Percentiles rank a stretch among this genome's conserved stretches.
These are phyloP conservation scores for Oreohelix idahoensis DNA, from an alignment of 1,140 invertebrate species.

Conservation along the genomic window DNA sequence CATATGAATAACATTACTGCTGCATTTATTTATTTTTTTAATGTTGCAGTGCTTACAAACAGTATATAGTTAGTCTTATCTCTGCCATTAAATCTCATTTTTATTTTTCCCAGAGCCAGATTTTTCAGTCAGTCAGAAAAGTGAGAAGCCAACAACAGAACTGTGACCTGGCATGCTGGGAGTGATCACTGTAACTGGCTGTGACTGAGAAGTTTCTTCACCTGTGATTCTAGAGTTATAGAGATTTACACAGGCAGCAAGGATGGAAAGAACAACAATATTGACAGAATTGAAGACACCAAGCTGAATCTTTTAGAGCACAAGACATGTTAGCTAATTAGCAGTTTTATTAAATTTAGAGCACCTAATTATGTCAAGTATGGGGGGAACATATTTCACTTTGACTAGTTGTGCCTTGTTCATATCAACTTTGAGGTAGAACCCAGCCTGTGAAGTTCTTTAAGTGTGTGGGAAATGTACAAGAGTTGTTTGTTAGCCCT, in stretches of 20 bases:
- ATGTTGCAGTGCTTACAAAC: too few species aligned
- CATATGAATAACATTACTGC: too few species aligned
- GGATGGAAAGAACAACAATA: too few species aligned
- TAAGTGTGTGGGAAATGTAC: too few species aligned
- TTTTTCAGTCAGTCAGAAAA: background rate
- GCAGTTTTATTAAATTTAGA: background rate
- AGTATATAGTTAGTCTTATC: too few species aligned
- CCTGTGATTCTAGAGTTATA: constrained; percentile 4
- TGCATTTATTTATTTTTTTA: too few species aligned
- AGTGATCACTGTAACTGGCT: background rate
- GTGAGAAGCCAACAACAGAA: background rate
- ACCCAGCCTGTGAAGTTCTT: too few species aligned
- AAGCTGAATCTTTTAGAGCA: too few species aligned
- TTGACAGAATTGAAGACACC: background rate
- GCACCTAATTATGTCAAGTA: background rate
- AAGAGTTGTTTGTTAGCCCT: too few species aligned
- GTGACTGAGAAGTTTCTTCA: constrained; percentile 6
- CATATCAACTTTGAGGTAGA: too few species aligned
- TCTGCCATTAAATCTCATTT: too few species aligned
- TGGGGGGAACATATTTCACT: background rate
- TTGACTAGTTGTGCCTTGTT: background rate
- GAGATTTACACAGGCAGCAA: background rate
- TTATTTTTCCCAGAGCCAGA: background rate
- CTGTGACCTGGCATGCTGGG: background rate
- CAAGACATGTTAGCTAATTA: too few species aligned